phyloP scores from a whole-genome alignment of 2,113 vertebrate species.

The Chaetodon trifascialis region DNA sequence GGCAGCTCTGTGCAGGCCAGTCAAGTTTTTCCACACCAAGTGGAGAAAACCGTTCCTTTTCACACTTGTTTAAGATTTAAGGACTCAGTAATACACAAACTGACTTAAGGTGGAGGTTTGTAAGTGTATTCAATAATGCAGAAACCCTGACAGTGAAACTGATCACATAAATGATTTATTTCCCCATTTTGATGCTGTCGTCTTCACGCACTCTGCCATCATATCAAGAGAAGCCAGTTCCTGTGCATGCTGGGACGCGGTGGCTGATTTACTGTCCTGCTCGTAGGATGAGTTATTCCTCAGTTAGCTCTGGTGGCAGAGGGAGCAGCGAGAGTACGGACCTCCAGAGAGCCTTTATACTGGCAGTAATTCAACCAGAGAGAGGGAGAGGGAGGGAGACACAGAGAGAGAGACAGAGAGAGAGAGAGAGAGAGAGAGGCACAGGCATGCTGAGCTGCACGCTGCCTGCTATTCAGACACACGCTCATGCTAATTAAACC shows the following conservation, averaged over 20 bases:
- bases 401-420: slow-evolving; percentile 35
- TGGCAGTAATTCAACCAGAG: slow-evolving; percentile 68
- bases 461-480: slow-evolving; percentile 54
- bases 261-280: slow-evolving; percentile 57
- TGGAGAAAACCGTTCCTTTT: background rate
- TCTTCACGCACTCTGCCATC: slow-evolving; percentile 22
- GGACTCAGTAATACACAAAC: background rate
- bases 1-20: background rate
- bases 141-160: slow-evolving; percentile 6
- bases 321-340: slow-evolving; percentile 41
- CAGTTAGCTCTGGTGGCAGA: slow-evolving; percentile 55
- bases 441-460: slow-evolving; percentile 37
- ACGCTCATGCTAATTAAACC: slow-evolving; percentile 69
- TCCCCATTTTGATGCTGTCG: slow-evolving; percentile 27
- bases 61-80: background rate
- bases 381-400: slow-evolving; percentile 17
- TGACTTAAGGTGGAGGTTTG: background rate
- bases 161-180: slow-evolving; percentile 36
- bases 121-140: slow-evolving; percentile 9
- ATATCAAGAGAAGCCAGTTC: slow-evolving; percentile 47
- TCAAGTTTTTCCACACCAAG: background rate
- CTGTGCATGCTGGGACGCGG: slow-evolving; percentile 44
- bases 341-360: slow-evolving; percentile 64
- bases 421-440: slow-evolving; percentile 8
- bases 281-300: slow-evolving; percentile 62